Base-by-base conservation (phyloP, 2,797 vertebrate genomes). In the Cercopithecus hamlyni region DNA sequence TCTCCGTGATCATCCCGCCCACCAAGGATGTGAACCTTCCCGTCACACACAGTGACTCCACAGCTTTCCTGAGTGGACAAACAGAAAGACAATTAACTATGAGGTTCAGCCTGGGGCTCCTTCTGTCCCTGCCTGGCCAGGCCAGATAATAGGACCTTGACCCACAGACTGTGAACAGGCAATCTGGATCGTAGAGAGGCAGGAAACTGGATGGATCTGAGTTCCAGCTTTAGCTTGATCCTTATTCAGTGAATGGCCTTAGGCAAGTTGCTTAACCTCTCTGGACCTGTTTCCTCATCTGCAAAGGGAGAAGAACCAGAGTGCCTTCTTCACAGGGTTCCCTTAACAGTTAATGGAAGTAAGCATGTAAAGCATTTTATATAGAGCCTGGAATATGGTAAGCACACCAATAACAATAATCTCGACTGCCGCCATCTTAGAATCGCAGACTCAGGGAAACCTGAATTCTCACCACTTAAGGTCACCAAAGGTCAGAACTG, bases 1-100 rank as follows among this genome's bases (percentile, higher is more conserved):
- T 98, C 97, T 4, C 99, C 99, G 0, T 41, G 97, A 58, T 99
- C 98, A 0, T 99, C 98, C 57, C 98, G 97, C 58, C 99, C 99
- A 0, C 99, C 99, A 52, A 99, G 95, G 93, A 99, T 98, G 96
- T 99, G 99, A 55, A 99, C 97, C 96, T 99, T 99, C 41, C 99
- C 98, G 0, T 98, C 98, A 4, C 99, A 99, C 64, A 98, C 98
- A 0, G 99, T 98, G 97, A 99, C 81, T 0, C 99, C 99, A 22
- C 99, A 99, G 97, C 98, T 99, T 97, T 99, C 99, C 99, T 99
- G 97, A 48, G 76, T 36, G 76, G 85, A 84, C 75, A 98, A 36
- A 93, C 36, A 64, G 72, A 94, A 93, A 96, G 80, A 36, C 33
- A 61, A 1, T 96, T 39, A 96, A 82, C 17, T 83, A 1, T 81